A percentile compares a stretch with the other conserved stretches of the same genome.
Conservation (phyloP, 2,888 invertebrate species). For the Thereva unica region DNA sequence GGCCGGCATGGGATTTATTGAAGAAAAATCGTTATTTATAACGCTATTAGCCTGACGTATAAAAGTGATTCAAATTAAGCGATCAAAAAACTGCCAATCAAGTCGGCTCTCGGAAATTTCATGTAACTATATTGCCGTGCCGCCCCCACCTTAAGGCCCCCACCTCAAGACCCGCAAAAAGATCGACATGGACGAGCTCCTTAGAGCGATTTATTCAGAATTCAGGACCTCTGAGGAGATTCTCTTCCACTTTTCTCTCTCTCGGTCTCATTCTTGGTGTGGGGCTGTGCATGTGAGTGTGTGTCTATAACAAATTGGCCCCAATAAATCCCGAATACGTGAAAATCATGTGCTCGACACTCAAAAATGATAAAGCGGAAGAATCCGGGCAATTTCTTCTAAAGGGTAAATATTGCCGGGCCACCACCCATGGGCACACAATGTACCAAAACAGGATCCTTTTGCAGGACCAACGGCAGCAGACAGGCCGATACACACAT, state of each 20-base stretch:
- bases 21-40: constrained; percentile 30
- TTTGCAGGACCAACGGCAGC: not conserved
- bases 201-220: constrained; percentile 17
- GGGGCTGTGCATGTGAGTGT: not conserved
- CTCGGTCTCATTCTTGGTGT: no score
- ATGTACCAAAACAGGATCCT: not conserved
- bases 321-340: constrained; percentile 32
- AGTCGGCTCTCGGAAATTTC: not conserved
- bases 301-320: constrained; percentile 30
- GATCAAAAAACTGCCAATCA: constrained; percentile 32
- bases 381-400: constrained; percentile 23
- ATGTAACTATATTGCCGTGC: not conserved
- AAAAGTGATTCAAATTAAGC: constrained; percentile 29
- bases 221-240: no score
- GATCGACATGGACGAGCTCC: not conserved
- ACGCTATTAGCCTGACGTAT: constrained; percentile 4
- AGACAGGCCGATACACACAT: constrained; percentile 13
- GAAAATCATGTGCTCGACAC: constrained; percentile 33
- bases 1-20: constrained; percentile 10
- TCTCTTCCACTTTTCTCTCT: no score
- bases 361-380: constrained; percentile 31
- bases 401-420: constrained; percentile 19
- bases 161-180: not conserved
- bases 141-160: not conserved
- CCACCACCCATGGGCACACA: not conserved